Conservation (phyloP, 1,140 invertebrate species). For the Rhopalosiphum maidis region DNA sequence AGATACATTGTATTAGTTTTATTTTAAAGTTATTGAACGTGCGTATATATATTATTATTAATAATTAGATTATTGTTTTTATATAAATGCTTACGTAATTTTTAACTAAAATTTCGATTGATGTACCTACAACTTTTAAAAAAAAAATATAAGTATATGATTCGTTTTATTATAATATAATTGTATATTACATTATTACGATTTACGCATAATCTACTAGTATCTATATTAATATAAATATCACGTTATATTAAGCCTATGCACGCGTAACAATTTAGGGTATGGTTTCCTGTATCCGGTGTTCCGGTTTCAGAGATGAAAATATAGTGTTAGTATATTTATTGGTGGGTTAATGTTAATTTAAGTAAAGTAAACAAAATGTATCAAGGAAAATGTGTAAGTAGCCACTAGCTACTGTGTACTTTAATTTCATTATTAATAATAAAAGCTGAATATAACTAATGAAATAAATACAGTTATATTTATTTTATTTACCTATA, state of each 20-base stretch:
- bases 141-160: not conserved
- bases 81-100: not conserved
- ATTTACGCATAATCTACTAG: not conserved
- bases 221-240: not conserved
- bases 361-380: not conserved
- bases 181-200: not conserved
- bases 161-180: not conserved
- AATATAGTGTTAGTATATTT: not conserved
- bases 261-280: constrained; percentile 54
- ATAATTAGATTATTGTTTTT: not conserved
- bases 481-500: not conserved
- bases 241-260: constrained; percentile 24
- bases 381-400: not conserved
- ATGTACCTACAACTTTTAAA: not conserved
- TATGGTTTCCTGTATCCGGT: constrained; percentile 47
- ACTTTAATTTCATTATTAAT: not conserved
- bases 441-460: not conserved
- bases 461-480: not conserved
- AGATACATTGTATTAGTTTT: not conserved
- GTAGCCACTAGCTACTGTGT: not conserved
- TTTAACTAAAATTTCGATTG: not conserved
- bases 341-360: not conserved
- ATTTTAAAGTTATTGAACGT: not conserved
- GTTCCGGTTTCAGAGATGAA: constrained; percentile 6
- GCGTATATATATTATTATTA: not conserved